Evolutionary conservation across 2,797 vertebrate genomes (phyloP).

Genomic region (Apogon talboti): DNA sequence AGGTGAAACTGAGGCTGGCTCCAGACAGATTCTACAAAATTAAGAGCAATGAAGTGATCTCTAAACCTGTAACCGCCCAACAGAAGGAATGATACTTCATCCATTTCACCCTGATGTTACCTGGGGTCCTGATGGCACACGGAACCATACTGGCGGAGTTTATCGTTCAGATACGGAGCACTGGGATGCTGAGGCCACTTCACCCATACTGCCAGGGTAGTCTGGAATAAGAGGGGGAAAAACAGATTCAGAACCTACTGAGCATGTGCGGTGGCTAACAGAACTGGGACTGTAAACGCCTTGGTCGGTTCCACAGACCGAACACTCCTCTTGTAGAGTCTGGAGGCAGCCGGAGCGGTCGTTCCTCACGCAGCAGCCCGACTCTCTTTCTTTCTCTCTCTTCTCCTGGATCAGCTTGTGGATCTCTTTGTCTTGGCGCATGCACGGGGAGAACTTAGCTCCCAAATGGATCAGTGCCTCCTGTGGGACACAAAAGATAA

Average conservation of each 20-base stretch:
- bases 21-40: slow-evolving; percentile 90
- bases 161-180: slow-evolving; percentile 82
- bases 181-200: slow-evolving; percentile 94
- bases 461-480: slow-evolving; percentile 97
- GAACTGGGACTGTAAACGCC: neutral
- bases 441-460: slow-evolving; percentile 98
- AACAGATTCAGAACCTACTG: neutral
- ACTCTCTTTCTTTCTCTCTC: slow-evolving; percentile 87
- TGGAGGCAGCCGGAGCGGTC: slow-evolving; percentile 96
- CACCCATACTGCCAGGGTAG: slow-evolving; percentile 94
- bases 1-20: slow-evolving; percentile 93
- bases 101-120: slow-evolving; percentile 72
- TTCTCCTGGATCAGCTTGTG: slow-evolving; percentile 90
- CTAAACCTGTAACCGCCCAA: neutral
- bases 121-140: slow-evolving; percentile 98
- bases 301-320: slow-evolving; percentile 81
- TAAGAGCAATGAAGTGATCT: neutral
- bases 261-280: too few relatives aligned
- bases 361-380: slow-evolving; percentile 96
- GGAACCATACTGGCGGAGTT: slow-evolving; percentile 88
- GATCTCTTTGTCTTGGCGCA: slow-evolving; percentile 95
- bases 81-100: too few relatives aligned
- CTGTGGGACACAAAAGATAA: slow-evolving; percentile 71
- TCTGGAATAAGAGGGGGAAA: slow-evolving; percentile 74
- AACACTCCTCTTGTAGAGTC: slow-evolving; percentile 94